phyloP scores from a whole-genome alignment of 2,888 invertebrate genomes.

The Nemotelus pantherinus region DNA sequence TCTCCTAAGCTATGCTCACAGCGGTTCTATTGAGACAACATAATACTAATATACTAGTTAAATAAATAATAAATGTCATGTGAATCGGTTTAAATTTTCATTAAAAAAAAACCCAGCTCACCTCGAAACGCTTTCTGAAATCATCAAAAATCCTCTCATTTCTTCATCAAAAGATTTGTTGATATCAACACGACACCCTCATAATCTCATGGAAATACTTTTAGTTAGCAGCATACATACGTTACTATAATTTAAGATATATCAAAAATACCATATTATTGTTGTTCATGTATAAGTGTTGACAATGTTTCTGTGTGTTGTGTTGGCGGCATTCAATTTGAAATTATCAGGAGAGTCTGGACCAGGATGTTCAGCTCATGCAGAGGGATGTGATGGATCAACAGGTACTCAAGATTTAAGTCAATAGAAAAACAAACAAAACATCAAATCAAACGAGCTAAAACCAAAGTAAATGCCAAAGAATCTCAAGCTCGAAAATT shows the following conservation, averaged over 20 bases:
- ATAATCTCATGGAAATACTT: not conserved
- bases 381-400: constrained; percentile 93
- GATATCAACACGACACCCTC: too few relatives aligned
- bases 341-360: constrained; percentile 75
- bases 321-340: constrained; percentile 66
- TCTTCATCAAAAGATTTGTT: too few relatives aligned
- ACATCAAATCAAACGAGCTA: not conserved
- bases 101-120: too few relatives aligned
- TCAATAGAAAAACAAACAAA: constrained; percentile 47
- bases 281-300: constrained; percentile 50
- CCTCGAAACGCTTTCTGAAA: too few relatives aligned
- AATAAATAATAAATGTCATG: too few relatives aligned
- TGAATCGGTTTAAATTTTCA: too few relatives aligned
- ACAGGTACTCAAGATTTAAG: constrained; percentile 72
- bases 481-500: not conserved
- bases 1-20: too few relatives aligned
- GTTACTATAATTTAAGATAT: constrained; percentile 3
- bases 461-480: constrained; percentile 31
- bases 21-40: too few relatives aligned
- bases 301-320: constrained; percentile 68
- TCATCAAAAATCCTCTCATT: too few relatives aligned
- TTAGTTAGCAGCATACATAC: not conserved
- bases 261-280: constrained; percentile 42
- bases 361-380: constrained; percentile 90
- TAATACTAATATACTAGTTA: too few relatives aligned